A percentile compares a stretch with the other conserved stretches of the same genome.
Evolutionary conservation across 2,797 vertebrate species (phyloP).

Genomic region (Podarcis siculus): DNA sequence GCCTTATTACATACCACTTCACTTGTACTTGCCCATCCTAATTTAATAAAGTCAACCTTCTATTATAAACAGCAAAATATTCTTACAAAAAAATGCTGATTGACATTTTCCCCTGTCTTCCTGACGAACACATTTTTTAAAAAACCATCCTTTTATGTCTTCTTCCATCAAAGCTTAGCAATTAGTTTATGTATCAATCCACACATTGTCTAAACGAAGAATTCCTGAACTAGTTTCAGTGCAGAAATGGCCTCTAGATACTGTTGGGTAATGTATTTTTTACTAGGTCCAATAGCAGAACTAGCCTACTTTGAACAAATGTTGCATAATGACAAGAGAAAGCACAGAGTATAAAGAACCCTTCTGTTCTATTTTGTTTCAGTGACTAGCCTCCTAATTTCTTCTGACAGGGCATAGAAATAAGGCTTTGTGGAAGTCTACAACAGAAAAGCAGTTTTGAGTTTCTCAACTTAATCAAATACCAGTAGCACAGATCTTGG

Average conservation of each 20-base stretch:
- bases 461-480: conserved; percentile 31
- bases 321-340: conserved; percentile 10
- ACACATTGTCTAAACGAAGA: not conserved
- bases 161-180: conserved; percentile 5
- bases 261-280: conserved; percentile 13
- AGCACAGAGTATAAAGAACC: conserved; percentile 51
- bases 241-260: not conserved
- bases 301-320: conserved; percentile 31
- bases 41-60: not conserved
- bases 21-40: not conserved
- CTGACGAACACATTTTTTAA: not conserved
- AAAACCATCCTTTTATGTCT: not conserved
- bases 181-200: conserved; percentile 5
- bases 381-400: conserved; percentile 55
- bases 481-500: fast-evolving
- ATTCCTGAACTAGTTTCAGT: conserved; percentile 10
- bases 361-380: conserved; percentile 47
- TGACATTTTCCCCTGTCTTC: not conserved
- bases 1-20: too few species aligned
- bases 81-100: not conserved
- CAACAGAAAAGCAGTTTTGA: conserved; percentile 43
- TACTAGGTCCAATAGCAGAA: conserved; percentile 9
- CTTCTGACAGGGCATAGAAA: conserved; percentile 47
- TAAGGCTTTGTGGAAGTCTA: conserved; percentile 21
- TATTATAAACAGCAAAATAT: not conserved